phyloP scores from a whole-genome alignment of 2,797 vertebrate species.

The Acipenser oxyrinchus region DNA sequence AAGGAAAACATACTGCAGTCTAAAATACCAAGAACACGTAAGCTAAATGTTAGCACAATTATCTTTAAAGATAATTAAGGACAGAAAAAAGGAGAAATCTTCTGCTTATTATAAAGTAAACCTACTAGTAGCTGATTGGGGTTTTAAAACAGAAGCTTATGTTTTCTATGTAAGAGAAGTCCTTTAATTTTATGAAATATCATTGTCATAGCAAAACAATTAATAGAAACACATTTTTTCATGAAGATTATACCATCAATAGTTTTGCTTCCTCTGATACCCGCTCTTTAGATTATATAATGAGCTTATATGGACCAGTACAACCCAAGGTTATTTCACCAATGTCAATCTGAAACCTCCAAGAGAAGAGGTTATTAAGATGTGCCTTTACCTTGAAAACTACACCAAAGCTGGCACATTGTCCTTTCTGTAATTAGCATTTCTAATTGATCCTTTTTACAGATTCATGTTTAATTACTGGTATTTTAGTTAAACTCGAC shows the following conservation, averaged over 20 bases:
- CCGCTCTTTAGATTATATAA: conserved; percentile 1
- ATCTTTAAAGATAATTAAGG: too few species aligned
- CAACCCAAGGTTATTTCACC: conserved; percentile 8
- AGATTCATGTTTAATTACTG: too few species aligned
- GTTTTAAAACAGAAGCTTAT: not conserved
- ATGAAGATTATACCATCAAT: not conserved
- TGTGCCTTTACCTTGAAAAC: not conserved
- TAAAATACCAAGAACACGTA: too few species aligned
- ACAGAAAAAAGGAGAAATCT: too few species aligned
- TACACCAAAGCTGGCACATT: not conserved
- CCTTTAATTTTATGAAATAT: not conserved
- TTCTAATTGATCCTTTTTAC: not conserved
- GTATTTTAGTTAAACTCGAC: too few species aligned
- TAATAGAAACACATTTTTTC: not conserved
- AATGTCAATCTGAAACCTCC: conserved; percentile 6
- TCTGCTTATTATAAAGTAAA: too few species aligned
- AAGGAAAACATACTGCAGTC: too few species aligned
- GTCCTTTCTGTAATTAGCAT: not conserved
- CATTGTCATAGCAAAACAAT: not conserved
- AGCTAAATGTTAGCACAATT: too few species aligned
- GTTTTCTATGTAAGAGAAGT: not conserved
- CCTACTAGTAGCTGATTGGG: not conserved
- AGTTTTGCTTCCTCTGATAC: not conserved
- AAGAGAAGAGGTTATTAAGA: conserved; percentile 1
- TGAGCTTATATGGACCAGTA: not conserved